A percentile compares a stretch with the other conserved stretches of the same genome.
phyloP scores from a whole-genome alignment of 1,140 invertebrate species.

The Acyrthosiphon pisum region DNA sequence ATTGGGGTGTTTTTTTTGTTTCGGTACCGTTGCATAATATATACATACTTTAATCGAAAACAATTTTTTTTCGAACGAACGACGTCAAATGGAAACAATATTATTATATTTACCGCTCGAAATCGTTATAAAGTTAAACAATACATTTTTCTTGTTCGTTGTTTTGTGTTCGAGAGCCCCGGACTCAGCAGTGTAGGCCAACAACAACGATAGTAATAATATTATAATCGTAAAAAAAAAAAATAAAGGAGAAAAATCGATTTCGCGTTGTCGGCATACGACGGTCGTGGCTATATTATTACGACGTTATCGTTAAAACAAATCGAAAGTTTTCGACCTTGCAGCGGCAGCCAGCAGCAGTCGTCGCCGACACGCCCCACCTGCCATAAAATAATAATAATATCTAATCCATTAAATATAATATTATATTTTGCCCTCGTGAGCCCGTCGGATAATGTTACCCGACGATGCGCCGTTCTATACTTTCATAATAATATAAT shows the following conservation, averaged over 20 bases:
- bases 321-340: background rate
- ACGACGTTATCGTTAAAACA: background rate
- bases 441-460: background rate
- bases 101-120: background rate
- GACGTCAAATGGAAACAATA: background rate
- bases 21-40: too few relatives aligned
- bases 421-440: background rate
- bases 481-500: too few relatives aligned
- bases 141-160: background rate
- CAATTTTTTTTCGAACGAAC: too few relatives aligned
- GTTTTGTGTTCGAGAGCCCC: background rate
- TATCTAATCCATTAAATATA: background rate
- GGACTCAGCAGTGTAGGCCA: background rate
- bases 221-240: too few relatives aligned
- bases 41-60: too few relatives aligned
- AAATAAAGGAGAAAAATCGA: background rate
- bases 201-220: background rate
- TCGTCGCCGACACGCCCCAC: background rate
- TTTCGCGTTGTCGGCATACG: background rate
- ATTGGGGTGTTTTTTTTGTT: too few relatives aligned
- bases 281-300: background rate
- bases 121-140: background rate
- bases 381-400: background rate
- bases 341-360: too few relatives aligned
- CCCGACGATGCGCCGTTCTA: background rate